A percentile compares a stretch with the other conserved stretches of the same genome.
Conservation (phyloP, 1,140 invertebrate genomes). For the Drosophila gunungcola region DNA sequence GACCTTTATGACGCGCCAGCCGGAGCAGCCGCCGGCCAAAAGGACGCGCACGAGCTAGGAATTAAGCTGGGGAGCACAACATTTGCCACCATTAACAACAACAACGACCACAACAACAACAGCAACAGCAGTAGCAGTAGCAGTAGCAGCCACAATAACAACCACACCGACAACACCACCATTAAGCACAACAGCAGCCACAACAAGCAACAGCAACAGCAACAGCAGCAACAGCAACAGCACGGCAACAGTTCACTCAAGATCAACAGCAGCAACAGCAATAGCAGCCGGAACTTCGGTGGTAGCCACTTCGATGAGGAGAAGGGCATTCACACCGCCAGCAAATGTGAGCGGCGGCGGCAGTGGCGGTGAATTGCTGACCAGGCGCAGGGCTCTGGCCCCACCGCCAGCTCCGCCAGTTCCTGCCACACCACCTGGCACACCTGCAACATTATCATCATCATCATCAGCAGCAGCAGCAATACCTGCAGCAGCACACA, state of each 20-base stretch:
- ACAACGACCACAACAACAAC: constrained; percentile 20
- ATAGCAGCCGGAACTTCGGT: constrained; percentile 19
- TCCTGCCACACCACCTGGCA: constrained; percentile 15
- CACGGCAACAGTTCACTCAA: constrained; percentile 36
- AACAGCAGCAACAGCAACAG: constrained; percentile 18
- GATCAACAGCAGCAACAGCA: constrained; percentile 22
- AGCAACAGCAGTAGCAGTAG: background rate
- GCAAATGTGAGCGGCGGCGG: constrained; percentile 12
- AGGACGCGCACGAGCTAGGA: constrained; percentile 84
- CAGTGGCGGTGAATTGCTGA: constrained; percentile 10
- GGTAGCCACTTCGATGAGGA: constrained; percentile 7
- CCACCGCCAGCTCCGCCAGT: constrained; percentile 59
- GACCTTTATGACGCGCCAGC: constrained; percentile 89
- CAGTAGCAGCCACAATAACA: constrained; percentile 26
- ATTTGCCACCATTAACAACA: constrained; percentile 62
- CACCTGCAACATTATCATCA: constrained; percentile 6
- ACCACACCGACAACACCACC: constrained; percentile 14
- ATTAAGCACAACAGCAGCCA: constrained; percentile 14
- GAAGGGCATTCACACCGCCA: constrained; percentile 45
- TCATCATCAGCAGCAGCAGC: background rate
- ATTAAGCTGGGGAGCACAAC: constrained; percentile 85
- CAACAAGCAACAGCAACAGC: constrained; percentile 14
- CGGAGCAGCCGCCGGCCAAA: constrained; percentile 81
- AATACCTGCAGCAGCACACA: constrained; percentile 29
- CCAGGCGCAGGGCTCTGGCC: constrained; percentile 45